Evolutionary conservation across 2,888 invertebrate species (phyloP).

Genomic region (Aleiodes leptofemur): DNA sequence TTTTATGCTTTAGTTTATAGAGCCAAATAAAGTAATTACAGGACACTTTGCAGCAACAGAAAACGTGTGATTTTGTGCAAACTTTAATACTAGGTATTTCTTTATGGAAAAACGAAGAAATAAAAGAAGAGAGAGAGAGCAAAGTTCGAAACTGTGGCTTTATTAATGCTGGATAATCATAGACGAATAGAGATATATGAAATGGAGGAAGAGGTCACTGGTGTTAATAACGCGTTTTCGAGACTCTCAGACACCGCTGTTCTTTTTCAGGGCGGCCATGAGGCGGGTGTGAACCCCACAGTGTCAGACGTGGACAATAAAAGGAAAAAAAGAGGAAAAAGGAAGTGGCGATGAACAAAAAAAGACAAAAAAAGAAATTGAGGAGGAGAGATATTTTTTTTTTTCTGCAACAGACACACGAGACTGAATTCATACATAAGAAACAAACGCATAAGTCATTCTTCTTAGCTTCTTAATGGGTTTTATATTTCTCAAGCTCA

Average conservation of each 20-base stretch:
- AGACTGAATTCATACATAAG: constrained; percentile 33
- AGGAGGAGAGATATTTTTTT: constrained; percentile 17
- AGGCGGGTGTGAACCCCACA: constrained; percentile 21
- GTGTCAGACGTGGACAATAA: constrained; percentile 18
- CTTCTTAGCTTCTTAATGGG: constrained; percentile 34
- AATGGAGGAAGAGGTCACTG: constrained; percentile 64
- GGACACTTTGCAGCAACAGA: not conserved
- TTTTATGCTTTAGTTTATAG: too few relatives aligned
- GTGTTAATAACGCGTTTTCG: constrained; percentile 74
- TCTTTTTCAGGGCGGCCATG: constrained; percentile 25
- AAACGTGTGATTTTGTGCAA: constrained; percentile 40
- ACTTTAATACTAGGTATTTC: constrained; percentile 65
- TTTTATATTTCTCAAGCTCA: constrained; percentile 8
- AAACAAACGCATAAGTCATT: constrained; percentile 39
- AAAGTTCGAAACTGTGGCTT: constrained; percentile 70
- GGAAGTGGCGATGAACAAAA: constrained; percentile 7
- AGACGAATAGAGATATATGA: constrained; percentile 59
- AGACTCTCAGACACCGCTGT: constrained; percentile 61
- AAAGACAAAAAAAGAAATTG: constrained; percentile 10
- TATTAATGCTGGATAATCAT: constrained; percentile 74
- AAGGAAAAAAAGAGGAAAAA: constrained; percentile 19
- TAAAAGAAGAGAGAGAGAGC: constrained; percentile 57
- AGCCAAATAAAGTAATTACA: not conserved
- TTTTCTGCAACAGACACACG: constrained; percentile 45
- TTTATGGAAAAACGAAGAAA: constrained; percentile 34